Conservation (phyloP, 2,113 vertebrate species). For the Dipodomys stephensi region DNA sequence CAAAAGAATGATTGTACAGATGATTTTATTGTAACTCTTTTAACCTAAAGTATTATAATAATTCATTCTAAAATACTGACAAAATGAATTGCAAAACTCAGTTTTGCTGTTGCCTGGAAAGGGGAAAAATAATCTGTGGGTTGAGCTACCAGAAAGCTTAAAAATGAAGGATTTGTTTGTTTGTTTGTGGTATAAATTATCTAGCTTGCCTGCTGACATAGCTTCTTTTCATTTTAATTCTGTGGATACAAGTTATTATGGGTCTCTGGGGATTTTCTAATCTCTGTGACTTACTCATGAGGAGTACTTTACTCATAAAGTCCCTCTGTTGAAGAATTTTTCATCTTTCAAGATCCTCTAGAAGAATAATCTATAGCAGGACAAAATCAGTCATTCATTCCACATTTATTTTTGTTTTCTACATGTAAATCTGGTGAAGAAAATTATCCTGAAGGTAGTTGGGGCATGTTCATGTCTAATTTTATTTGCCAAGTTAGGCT, state of each 20-base stretch:
- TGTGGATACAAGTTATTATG: conserved; percentile 41
- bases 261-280: conserved; percentile 48
- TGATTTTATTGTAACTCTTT: conserved; percentile 17
- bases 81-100: conserved; percentile 4
- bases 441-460: not conserved
- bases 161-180: conserved; percentile 47
- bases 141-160: conserved; percentile 8
- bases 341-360: not conserved
- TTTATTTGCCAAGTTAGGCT: not conserved
- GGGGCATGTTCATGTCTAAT: not conserved
- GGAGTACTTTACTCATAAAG: not conserved
- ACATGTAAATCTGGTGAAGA: not conserved
- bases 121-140: not conserved
- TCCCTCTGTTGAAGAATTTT: conserved; percentile 40
- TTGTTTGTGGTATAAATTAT: conserved; percentile 56
- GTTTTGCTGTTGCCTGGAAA: not conserved
- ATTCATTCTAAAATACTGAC: not conserved
- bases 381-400: not conserved
- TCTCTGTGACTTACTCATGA: conserved; percentile 33
- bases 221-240: conserved; percentile 59
- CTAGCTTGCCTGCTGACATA: conserved; percentile 38
- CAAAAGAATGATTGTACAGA: not conserved
- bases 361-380: not conserved
- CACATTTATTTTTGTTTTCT: not conserved
- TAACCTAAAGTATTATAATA: not conserved